Evolutionary conservation across 2,888 invertebrate species (phyloP), one percentile per base, ranked within the genome.

Genomic region (Pseudanteris insignis): DNA sequence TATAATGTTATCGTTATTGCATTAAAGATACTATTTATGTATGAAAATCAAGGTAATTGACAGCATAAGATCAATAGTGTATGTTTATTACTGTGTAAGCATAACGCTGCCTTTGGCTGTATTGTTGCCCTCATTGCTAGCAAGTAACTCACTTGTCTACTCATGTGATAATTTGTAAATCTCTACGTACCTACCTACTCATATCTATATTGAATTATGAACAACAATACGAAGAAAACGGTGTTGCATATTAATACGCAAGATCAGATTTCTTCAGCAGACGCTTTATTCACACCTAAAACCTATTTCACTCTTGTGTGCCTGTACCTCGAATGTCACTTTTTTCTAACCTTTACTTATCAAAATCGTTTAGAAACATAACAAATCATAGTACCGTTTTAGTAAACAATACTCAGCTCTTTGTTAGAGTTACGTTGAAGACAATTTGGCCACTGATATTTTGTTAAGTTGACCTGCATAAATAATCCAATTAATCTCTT

Each of bases 101-200:
- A 75, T 76, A 73, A 75, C 72, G 76, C 76, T 77, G 78, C 77
- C 77, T 77, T 78, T 74, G 74, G 75, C 76, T 78, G 70, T 74
- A 75, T 75, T 72, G 73, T 76, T 76, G 73, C 72, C 76, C 76
- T 71, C 73, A 73, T 71, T 72, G 75, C 73, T 74, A 76, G 73
- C 72, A 74, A 76, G 73, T 74, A 72, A 75, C 72, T 75, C 66
- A 72, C 72, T 75, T 75, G 72, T 76, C 72, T 74, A 75, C 74
- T 76, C 75, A 76, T 77, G 77, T 77, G 77, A 77, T 77, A 77
- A 76, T 76, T 76, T 76, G 70, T 76, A 74, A 72, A 73, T 75
- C 71, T 75, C 75, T 71, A 70, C 72, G 74, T 76, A 76, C 71
- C 74, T 73, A 74, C 71, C 72, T 71, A 67, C 58, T 66, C 67